Evolutionary conservation across 37 sponge, comb jelly and placozoan species (phyloP).

Genomic region (Ianthella basta): DNA sequence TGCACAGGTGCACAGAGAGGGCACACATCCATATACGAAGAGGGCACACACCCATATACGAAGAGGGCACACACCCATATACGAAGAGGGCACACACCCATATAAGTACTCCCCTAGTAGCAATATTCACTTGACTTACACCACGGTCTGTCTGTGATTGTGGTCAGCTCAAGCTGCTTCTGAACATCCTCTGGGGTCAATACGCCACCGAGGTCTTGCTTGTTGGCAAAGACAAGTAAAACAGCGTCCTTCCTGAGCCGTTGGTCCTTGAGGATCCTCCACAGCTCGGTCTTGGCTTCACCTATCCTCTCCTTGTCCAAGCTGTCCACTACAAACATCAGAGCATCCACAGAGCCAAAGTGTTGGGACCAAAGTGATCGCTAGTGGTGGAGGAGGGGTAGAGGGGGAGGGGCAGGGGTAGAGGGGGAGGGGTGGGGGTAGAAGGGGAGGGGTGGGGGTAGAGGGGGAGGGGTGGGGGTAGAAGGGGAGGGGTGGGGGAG

Average conservation of each 20-base stretch:
- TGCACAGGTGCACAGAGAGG: neutral
- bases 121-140: slow-evolving; percentile 18
- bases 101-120: no score
- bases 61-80: no score
- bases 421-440: no score
- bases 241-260: slow-evolving; percentile 36
- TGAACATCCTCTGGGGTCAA: slow-evolving; percentile 30
- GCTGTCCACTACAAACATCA: slow-evolving; percentile 54
- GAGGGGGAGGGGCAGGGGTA: no score
- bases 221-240: slow-evolving; percentile 46
- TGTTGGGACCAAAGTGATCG: slow-evolving; percentile 41
- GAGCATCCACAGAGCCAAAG: slow-evolving; percentile 32
- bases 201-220: slow-evolving; percentile 34
- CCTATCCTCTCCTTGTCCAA: slow-evolving; percentile 32
- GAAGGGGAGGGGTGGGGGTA: no score
- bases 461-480: no score
- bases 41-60: no score
- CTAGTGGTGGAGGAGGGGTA: neutral
- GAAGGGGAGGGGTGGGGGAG: no score
- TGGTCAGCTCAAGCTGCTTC: slow-evolving; percentile 13
- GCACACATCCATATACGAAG: no score
- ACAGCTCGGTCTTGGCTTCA: slow-evolving; percentile 40
- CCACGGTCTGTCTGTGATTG: slow-evolving; percentile 24
- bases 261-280: slow-evolving; percentile 29
- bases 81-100: no score